phyloP scores from a whole-genome alignment of 2,797 vertebrate species.

The Balearica regulorum region DNA sequence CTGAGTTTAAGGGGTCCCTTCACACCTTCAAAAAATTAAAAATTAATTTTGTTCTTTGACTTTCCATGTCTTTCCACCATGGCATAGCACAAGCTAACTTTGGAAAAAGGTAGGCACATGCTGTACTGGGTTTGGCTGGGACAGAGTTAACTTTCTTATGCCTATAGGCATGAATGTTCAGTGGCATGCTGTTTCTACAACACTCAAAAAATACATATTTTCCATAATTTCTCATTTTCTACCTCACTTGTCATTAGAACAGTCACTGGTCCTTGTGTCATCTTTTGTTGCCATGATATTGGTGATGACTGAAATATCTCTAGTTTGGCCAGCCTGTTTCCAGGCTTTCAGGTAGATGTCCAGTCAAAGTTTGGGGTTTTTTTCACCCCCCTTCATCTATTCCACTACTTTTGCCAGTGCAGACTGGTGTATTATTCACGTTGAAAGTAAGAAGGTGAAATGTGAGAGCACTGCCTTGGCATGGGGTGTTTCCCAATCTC shows the following conservation, averaged over 20 bases:
- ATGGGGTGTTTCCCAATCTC: not conserved
- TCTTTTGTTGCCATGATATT: not conserved
- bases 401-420: not conserved
- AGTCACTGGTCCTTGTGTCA: not conserved
- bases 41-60: not conserved
- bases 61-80: not conserved
- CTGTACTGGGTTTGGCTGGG: not conserved
- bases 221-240: not conserved
- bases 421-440: not conserved
- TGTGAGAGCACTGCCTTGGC: not conserved
- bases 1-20: not conserved
- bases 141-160: not conserved
- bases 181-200: not conserved
- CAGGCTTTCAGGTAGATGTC: not conserved
- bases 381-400: not conserved
- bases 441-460: not conserved
- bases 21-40: not conserved
- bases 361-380: accelerated
- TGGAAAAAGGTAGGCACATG: not conserved
- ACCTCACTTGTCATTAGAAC: not conserved
- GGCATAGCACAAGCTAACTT: not conserved
- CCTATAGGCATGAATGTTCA: not conserved
- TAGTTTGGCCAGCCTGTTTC: not conserved
- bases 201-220: not conserved
- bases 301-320: not conserved